Percentiles rank a stretch among this genome's conserved stretches.
phyloP scores from a whole-genome alignment of 1,140 invertebrate species.

The Hypothenemus hampei region DNA sequence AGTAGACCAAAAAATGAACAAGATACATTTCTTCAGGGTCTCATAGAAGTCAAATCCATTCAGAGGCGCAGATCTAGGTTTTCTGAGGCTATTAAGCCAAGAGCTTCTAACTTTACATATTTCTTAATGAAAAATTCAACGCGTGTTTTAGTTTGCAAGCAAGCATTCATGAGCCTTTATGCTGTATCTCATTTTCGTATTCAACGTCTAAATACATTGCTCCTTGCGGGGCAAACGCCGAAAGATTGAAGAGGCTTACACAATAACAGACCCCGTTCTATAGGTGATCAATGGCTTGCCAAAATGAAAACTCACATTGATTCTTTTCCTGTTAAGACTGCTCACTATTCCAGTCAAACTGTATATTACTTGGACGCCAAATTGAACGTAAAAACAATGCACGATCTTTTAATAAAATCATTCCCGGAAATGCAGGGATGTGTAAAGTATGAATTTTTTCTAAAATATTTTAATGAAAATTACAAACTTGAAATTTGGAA shows the following conservation, averaged over 20 bases:
- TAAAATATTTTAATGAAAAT: slow-evolving; percentile 30
- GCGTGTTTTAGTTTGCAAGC: slow-evolving; percentile 21
- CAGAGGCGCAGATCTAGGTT: slow-evolving; percentile 13
- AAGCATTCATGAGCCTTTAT: slow-evolving; percentile 21
- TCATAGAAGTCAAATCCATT: slow-evolving; percentile 23
- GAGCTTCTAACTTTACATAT: slow-evolving; percentile 15
- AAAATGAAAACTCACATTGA: slow-evolving; percentile 29
- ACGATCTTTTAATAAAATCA: not conserved
- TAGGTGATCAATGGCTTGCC: slow-evolving; percentile 6
- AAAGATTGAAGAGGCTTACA: slow-evolving; percentile 22
- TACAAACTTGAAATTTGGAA: slow-evolving; percentile 29
- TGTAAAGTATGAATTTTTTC: not conserved
- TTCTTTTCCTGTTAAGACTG: slow-evolving; percentile 24
- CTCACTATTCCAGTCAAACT: slow-evolving; percentile 29
- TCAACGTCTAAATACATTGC: slow-evolving; percentile 24
- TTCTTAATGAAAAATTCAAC: slow-evolving; percentile 17
- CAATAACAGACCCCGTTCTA: slow-evolving; percentile 21
- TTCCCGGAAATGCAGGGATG: not conserved
- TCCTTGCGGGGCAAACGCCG: slow-evolving; percentile 17
- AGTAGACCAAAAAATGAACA: slow-evolving; percentile 30
- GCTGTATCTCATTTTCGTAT: slow-evolving; percentile 22
- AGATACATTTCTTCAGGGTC: slow-evolving; percentile 23
- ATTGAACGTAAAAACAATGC: slow-evolving; percentile 38
- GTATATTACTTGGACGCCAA: slow-evolving; percentile 36
- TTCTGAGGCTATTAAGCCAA: slow-evolving; percentile 10